These are phyloP conservation scores for Mormoops blainvillei DNA, from an alignment of 2,113 vertebrate species.

Conservation along the genomic window DNA sequence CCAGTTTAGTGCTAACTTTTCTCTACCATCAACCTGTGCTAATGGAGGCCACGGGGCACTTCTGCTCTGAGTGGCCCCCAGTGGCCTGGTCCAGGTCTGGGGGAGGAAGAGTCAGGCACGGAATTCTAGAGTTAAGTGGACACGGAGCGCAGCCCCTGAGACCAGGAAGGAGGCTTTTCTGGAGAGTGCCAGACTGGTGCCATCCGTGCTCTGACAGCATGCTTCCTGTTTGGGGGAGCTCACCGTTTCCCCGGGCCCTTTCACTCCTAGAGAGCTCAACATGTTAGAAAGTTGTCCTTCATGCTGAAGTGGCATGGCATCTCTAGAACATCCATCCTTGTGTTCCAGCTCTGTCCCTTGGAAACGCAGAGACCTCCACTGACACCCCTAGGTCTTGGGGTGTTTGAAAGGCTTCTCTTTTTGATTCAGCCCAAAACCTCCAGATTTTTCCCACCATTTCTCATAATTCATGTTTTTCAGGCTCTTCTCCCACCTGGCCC, in stretches of 20 bases:
- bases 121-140: neutral
- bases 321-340: neutral
- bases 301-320: neutral
- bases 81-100: neutral
- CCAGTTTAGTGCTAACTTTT: neutral
- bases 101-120: neutral
- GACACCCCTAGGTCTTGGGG: neutral
- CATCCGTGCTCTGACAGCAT: fast-evolving
- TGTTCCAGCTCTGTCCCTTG: neutral
- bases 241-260: neutral
- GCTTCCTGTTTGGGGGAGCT: neutral
- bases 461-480: neutral
- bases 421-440: neutral
- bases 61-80: neutral
- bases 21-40: neutral
- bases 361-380: neutral
- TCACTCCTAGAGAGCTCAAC: neutral
- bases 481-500: neutral
- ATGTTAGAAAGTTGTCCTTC: neutral
- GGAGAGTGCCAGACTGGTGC: fast-evolving
- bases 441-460: neutral
- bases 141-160: neutral
- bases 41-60: neutral
- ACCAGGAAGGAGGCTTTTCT: neutral
- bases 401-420: neutral